Evolutionary conservation across 2,797 vertebrate species (phyloP).

Genomic region (Myiothlypis chrysogaster): DNA sequence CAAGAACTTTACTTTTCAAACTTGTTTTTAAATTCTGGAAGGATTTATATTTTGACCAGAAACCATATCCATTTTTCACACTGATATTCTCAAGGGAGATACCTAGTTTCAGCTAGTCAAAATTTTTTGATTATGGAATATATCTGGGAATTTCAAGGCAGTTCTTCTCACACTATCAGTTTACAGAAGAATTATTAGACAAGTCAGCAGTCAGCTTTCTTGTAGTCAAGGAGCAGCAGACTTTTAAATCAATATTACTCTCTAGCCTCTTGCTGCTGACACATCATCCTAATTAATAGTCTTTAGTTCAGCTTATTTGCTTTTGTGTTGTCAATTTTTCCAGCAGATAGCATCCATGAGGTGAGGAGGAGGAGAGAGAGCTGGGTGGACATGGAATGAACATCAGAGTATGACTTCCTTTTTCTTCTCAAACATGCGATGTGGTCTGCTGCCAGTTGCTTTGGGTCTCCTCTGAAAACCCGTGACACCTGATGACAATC

Average conservation of each 20-base stretch:
- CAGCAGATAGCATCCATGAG: background rate
- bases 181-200: background rate
- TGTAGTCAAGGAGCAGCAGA: background rate
- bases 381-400: accelerated
- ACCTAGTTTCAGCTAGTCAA: background rate
- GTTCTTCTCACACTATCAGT: background rate
- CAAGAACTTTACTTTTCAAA: background rate
- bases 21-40: background rate
- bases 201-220: background rate
- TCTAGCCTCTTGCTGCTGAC: background rate
- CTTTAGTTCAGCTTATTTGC: background rate
- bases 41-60: background rate
- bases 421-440: background rate
- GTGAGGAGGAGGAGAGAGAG: accelerated
- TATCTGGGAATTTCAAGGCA: background rate
- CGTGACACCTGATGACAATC: background rate
- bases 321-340: background rate
- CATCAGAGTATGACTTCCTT: background rate
- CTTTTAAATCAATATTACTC: background rate
- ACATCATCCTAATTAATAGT: background rate
- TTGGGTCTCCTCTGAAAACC: background rate
- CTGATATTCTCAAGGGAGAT: background rate
- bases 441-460: background rate
- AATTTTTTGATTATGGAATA: background rate
- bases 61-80: background rate